Conservation (phyloP, 2,113 vertebrate species). For the Microcebus jonahi region DNA sequence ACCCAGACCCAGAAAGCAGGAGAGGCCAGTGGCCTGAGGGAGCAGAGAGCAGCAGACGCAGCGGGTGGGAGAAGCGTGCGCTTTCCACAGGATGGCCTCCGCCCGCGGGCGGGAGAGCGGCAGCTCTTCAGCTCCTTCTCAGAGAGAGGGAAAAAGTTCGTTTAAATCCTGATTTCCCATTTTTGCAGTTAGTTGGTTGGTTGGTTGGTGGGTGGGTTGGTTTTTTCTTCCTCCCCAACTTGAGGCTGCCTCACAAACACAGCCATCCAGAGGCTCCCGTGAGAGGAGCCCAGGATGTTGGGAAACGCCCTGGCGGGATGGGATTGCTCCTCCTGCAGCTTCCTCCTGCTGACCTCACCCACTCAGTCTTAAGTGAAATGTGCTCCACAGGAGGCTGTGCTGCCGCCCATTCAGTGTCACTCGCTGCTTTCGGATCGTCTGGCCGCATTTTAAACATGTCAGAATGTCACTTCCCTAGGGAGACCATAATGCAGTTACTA, state of each 20-base stretch:
- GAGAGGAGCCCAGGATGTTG: not conserved
- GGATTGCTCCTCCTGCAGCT: not conserved
- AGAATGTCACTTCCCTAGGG: not conserved
- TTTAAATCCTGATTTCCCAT: not conserved
- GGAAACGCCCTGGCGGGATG: not conserved
- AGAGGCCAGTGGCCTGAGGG: not conserved
- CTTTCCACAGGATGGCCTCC: not conserved
- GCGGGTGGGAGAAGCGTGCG: rapidly evolving
- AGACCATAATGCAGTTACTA: not conserved
- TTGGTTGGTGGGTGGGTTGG: no score
- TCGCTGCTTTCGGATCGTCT: not conserved
- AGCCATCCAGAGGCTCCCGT: not conserved
- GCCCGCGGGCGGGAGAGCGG: rapidly evolving
- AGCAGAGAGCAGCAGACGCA: not conserved
- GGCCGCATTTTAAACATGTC: not conserved
- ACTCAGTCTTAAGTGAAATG: not conserved
- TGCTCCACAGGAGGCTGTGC: not conserved
- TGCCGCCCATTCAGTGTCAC: not conserved
- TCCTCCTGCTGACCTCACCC: not conserved
- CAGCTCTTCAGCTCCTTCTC: no score
- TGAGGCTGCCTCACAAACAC: no score
- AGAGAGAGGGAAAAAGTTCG: not conserved
- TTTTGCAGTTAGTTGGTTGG: not conserved
- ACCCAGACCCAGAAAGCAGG: not conserved
- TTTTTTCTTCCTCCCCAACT: not conserved